Evolutionary conservation across 2,113 vertebrate species (phyloP).

Genomic region (Pseudorasbora parva): DNA sequence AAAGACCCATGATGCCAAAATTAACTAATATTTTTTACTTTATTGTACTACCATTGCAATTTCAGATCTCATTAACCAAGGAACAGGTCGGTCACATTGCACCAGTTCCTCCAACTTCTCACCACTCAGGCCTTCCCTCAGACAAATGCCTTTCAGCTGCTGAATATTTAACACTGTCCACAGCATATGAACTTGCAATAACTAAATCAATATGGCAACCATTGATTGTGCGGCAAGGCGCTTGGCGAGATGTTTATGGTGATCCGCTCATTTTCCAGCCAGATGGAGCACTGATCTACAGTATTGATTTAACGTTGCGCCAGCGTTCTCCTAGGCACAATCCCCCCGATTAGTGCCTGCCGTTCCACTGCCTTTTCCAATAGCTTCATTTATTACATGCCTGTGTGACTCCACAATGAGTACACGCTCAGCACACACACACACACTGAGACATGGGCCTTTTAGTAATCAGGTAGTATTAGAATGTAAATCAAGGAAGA

Average conservation of each 20-base stretch:
- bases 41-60: background rate
- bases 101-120: background rate
- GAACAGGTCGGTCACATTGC: background rate
- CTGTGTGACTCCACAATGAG: constrained; percentile 39
- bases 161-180: constrained; percentile 81
- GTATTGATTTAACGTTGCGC: constrained; percentile 72
- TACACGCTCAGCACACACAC: constrained; percentile 19
- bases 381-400: constrained; percentile 56
- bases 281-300: constrained; percentile 79
- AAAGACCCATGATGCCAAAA: background rate
- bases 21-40: constrained; percentile 11
- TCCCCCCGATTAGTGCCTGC: constrained; percentile 56
- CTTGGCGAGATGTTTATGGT: constrained; percentile 73
- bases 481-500: constrained; percentile 49
- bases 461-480: background rate
- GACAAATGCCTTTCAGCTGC: constrained; percentile 69
- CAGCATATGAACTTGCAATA: constrained; percentile 82
- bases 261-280: constrained; percentile 79
- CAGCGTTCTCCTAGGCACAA: constrained; percentile 48
- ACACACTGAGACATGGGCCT: constrained; percentile 1
- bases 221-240: constrained; percentile 64
- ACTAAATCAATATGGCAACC: constrained; percentile 77
- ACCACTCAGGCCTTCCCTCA: constrained; percentile 33
- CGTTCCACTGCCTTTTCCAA: constrained; percentile 41
- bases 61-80: background rate